phyloP scores from a whole-genome alignment of 2,888 invertebrate genomes.

The Biston stratarius region DNA sequence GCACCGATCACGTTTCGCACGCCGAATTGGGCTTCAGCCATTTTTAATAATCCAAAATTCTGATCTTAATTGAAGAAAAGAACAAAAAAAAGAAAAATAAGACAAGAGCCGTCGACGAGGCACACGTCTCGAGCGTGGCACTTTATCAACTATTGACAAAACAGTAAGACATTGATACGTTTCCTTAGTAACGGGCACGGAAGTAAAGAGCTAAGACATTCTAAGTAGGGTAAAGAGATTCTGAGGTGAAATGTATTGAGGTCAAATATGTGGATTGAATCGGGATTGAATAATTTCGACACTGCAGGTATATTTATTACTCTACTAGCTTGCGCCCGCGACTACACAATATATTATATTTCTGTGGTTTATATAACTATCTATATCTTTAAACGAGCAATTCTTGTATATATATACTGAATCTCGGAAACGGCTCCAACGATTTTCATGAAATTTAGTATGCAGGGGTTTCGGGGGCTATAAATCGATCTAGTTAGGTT shows the following conservation, averaged over 20 bases:
- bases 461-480: too few relatives aligned
- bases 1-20: slow-evolving; percentile 76
- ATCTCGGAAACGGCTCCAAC: too few relatives aligned
- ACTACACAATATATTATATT: too few relatives aligned
- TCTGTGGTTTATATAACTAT: too few relatives aligned
- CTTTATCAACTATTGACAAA: slow-evolving; percentile 19
- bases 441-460: too few relatives aligned
- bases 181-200: slow-evolving; percentile 20
- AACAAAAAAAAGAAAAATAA: slow-evolving; percentile 1
- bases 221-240: neutral
- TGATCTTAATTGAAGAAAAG: neutral
- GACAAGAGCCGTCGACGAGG: neutral
- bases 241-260: slow-evolving; percentile 11
- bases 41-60: slow-evolving; percentile 46
- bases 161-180: slow-evolving; percentile 12
- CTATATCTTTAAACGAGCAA: too few relatives aligned
- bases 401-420: too few relatives aligned
- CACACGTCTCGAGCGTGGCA: neutral
- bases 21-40: slow-evolving; percentile 76
- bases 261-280: neutral
- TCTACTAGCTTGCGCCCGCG: too few relatives aligned
- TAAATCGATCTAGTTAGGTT: too few relatives aligned
- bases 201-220: too few relatives aligned
- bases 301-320: too few relatives aligned
- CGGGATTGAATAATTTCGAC: neutral